These are phyloP conservation scores for Danaus plexippus DNA, from an alignment of 1,140 invertebrate genomes.

Conservation along the genomic window DNA sequence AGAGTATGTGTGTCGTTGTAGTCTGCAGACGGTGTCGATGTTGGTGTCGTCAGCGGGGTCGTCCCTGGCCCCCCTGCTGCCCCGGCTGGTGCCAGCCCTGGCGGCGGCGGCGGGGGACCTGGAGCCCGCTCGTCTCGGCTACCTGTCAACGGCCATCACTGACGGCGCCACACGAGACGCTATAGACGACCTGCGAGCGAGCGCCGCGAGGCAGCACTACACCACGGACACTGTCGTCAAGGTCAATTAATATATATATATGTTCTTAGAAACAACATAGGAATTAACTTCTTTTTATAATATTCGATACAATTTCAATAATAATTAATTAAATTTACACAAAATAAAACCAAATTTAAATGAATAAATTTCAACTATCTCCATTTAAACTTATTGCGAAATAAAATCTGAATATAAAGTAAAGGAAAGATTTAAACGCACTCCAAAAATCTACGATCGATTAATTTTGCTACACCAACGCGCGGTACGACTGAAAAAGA, in stretches of 20 bases:
- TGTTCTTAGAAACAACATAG: no score
- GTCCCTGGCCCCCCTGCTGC: constrained; percentile 84
- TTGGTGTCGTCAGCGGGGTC: constrained; percentile 85
- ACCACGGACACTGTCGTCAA: constrained; percentile 90
- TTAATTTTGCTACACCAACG: no score
- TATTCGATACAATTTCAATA: no score
- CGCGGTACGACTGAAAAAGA: no score
- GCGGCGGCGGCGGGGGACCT: constrained; percentile 88
- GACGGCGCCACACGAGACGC: constrained; percentile 78
- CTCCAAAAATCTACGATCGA: no score
- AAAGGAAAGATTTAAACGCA: no score
- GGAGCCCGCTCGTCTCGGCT: constrained; percentile 84
- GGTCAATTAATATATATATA: constrained; percentile 35
- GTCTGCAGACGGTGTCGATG: constrained; percentile 85
- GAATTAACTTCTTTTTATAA: no score
- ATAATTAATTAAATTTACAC: no score
- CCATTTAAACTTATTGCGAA: no score
- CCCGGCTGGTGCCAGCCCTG: constrained; percentile 85
- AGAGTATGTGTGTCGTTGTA: background rate
- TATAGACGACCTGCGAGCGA: constrained; percentile 83
- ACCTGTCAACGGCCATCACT: constrained; percentile 82
- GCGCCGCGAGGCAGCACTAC: constrained; percentile 85
- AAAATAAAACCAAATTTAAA: no score
- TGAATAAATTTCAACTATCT: no score
- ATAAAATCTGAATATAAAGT: no score